Percentiles rank a stretch among this genome's conserved stretches.
Evolutionary conservation across 2,113 vertebrate genomes (phyloP).

Genomic region (Actinemys pallida): DNA sequence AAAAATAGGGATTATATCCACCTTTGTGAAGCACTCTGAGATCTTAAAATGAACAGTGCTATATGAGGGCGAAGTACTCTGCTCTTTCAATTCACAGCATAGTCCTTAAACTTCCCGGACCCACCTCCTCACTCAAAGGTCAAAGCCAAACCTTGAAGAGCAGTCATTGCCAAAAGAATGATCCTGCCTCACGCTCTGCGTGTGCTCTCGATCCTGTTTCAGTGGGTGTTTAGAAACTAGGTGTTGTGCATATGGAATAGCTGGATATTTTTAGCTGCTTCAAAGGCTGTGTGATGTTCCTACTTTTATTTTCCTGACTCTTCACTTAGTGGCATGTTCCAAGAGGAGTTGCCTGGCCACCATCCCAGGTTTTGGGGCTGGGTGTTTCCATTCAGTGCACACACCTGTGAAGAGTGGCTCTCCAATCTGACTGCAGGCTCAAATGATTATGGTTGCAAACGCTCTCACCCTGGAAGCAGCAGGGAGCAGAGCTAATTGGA

Average conservation of each 20-base stretch:
- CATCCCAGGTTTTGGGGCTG: neutral
- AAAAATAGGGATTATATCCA: fast-evolving
- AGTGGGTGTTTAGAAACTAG: neutral
- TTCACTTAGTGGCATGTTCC: neutral
- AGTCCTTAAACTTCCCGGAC: neutral
- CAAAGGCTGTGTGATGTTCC: neutral
- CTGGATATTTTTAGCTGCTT: neutral
- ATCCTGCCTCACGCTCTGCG: neutral
- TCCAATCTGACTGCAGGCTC: neutral
- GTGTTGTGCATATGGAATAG: neutral
- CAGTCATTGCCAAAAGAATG: neutral
- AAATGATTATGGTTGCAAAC: neutral
- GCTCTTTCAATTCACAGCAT: neutral
- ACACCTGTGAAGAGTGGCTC: neutral
- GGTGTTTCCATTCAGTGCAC: neutral
- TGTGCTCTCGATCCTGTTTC: neutral
- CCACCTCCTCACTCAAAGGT: neutral
- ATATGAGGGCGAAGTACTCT: neutral
- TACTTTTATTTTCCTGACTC: neutral
- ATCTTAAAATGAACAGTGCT: neutral
- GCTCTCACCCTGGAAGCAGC: neutral
- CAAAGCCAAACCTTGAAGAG: neutral
- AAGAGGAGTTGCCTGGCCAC: neutral
- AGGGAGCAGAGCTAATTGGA: neutral
- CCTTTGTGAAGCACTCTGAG: neutral